Conservation (phyloP, 37 sponge, comb jelly and placozoan species). For the Cladorhizidae sp. region DNA sequence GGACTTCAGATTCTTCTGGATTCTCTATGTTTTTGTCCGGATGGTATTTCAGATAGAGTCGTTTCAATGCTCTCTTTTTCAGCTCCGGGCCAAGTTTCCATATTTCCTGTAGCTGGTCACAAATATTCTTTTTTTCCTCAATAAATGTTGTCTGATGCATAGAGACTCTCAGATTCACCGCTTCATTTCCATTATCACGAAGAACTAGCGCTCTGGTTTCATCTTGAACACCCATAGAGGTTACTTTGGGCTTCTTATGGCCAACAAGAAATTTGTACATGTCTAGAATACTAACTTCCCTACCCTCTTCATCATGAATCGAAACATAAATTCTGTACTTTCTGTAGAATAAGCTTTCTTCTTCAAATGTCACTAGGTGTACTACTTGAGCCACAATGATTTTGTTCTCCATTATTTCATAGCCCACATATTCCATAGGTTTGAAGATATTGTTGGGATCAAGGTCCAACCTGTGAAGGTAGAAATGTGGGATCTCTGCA, state of each 20-base stretch:
- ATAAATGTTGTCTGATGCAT: neutral
- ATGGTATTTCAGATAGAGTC: slow-evolving; percentile 58
- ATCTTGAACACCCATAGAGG: neutral
- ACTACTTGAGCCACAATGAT: slow-evolving; percentile 52
- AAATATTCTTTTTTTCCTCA: neutral
- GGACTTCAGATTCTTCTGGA: slow-evolving; percentile 25
- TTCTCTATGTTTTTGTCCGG: slow-evolving; percentile 50
- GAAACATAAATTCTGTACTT: slow-evolving; percentile 10
- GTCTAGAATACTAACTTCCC: slow-evolving; percentile 24
- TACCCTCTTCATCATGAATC: slow-evolving; percentile 23
- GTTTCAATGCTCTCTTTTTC: slow-evolving; percentile 19
- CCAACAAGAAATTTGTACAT: slow-evolving; percentile 54
- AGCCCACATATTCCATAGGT: slow-evolving; percentile 61
- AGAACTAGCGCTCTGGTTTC: neutral
- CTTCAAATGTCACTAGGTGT: slow-evolving; percentile 7
- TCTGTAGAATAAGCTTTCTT: neutral
- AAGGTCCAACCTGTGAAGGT: slow-evolving; percentile 42
- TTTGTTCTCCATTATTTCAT: slow-evolving; percentile 30
- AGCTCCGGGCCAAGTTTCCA: slow-evolving; percentile 41
- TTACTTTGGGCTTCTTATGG: neutral
- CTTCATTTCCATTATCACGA: neutral
- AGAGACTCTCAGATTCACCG: neutral
- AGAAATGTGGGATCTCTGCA: slow-evolving; percentile 20
- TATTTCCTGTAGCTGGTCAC: slow-evolving; percentile 13
- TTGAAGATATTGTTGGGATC: slow-evolving; percentile 42